A percentile compares a stretch with the other conserved stretches of the same genome.
Conservation (phyloP, 1,140 invertebrate species). For the Araneus ventricosus region DNA sequence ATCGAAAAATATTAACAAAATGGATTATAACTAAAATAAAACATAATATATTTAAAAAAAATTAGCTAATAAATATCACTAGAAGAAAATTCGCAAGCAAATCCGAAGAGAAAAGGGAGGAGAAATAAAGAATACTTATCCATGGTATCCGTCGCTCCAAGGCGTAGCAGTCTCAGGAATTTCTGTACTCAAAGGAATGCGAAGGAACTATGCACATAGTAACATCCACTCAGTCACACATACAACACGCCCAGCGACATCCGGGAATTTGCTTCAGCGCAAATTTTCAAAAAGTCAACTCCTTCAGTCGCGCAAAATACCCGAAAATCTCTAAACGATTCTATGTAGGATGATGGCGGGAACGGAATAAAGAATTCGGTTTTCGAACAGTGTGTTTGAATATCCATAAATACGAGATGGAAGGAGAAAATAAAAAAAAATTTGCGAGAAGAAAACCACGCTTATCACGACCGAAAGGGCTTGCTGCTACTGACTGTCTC, state of each 20-base stretch:
- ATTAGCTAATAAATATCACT: background rate
- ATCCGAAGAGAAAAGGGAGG: background rate
- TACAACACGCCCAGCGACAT: slow-evolving; percentile 62
- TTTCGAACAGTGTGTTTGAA: background rate
- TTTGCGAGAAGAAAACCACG: background rate
- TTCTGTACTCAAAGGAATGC: slow-evolving; percentile 45
- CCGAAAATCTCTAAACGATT: background rate
- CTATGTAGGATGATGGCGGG: background rate
- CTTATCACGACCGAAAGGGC: slow-evolving; percentile 11
- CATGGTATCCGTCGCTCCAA: background rate
- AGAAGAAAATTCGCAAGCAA: background rate
- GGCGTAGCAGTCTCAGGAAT: slow-evolving; percentile 55
- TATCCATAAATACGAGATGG: slow-evolving; percentile 47
- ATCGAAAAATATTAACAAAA: background rate
- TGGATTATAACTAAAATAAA: slow-evolving; percentile 3
- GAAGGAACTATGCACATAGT: slow-evolving; percentile 43
- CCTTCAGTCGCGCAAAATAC: background rate
- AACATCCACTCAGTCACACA: slow-evolving; percentile 64
- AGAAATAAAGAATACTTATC: slow-evolving; percentile 34
- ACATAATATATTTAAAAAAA: background rate
- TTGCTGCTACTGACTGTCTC: slow-evolving; percentile 58
- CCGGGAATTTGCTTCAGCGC: slow-evolving; percentile 51
- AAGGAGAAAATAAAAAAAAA: background rate
- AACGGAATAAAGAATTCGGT: background rate
- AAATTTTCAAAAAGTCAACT: slow-evolving; percentile 50